A percentile compares a stretch with the other conserved stretches of the same genome.
phyloP scores from a whole-genome alignment of 1,140 invertebrate genomes.

The Drosophila funebris region DNA sequence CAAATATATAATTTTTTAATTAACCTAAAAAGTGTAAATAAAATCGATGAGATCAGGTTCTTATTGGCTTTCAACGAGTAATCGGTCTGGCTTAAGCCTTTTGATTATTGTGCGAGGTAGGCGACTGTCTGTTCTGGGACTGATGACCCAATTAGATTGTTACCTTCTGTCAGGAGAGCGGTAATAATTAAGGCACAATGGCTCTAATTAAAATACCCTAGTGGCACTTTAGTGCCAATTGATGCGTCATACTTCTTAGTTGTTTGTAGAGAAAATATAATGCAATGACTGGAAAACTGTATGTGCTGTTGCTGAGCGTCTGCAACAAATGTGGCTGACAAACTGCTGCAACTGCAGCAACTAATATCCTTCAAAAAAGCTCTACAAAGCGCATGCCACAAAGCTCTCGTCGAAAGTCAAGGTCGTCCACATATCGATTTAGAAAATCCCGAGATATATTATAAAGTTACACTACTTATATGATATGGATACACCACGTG shows the following conservation, averaged over 20 bases:
- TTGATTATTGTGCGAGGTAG: background rate
- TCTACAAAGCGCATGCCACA: conserved; percentile 38
- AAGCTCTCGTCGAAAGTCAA: conserved; percentile 49
- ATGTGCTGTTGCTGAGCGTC: conserved; percentile 25
- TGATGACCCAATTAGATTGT: conserved; percentile 63
- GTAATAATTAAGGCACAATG: conserved; percentile 46
- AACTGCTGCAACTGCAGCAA: conserved; percentile 38
- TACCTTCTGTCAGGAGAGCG: conserved; percentile 42
- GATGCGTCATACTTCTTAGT: conserved; percentile 19
- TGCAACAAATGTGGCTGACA: no score
- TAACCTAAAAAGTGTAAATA: background rate
- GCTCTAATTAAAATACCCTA: conserved; percentile 53
- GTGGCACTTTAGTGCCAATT: conserved; percentile 42
- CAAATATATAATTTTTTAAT: background rate
- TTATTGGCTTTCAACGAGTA: no score
- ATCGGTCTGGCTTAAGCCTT: background rate
- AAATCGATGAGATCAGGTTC: conserved; percentile 6
- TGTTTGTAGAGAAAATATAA: background rate
- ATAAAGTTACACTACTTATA: background rate
- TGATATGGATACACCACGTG: conserved; percentile 17
- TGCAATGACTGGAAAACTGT: conserved; percentile 25
- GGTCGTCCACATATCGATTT: conserved; percentile 63
- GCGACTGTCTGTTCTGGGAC: no score
- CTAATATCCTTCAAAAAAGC: conserved; percentile 42
- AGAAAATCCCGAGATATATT: conserved; percentile 10